Conservation (phyloP, 2,888 invertebrate species). For the Thereva unica region DNA sequence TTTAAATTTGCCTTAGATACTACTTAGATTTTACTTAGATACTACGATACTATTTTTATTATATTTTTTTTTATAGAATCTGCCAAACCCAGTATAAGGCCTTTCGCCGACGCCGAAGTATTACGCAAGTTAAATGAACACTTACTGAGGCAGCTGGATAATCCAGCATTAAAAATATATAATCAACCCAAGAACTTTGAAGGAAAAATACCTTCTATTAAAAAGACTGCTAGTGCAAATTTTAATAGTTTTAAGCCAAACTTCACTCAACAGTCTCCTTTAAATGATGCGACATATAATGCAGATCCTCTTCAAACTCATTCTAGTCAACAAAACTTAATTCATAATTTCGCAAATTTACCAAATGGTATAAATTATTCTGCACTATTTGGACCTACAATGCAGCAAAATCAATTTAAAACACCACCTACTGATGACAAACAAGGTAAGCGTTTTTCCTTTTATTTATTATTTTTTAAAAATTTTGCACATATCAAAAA, state of each 20-base stretch:
- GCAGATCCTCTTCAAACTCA: slow-evolving; percentile 23
- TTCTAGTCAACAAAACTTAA: slow-evolving; percentile 27
- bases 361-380: slow-evolving; percentile 11
- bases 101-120: slow-evolving; percentile 42
- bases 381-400: neutral
- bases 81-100: slow-evolving; percentile 20
- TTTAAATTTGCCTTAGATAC: neutral
- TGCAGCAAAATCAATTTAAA: neutral
- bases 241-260: slow-evolving; percentile 17
- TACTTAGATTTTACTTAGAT: slow-evolving; percentile 5
- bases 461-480: too few relatives aligned
- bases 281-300: neutral
- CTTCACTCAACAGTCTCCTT: slow-evolving; percentile 12
- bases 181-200: slow-evolving; percentile 56
- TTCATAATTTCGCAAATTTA: slow-evolving; percentile 3
- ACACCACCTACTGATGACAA: slow-evolving; percentile 7
- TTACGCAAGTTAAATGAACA: slow-evolving; percentile 49
- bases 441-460: slow-evolving; percentile 13
- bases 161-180: slow-evolving; percentile 53
- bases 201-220: slow-evolving; percentile 57
- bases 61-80: slow-evolving; percentile 25
- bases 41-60: slow-evolving; percentile 1
- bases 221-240: slow-evolving; percentile 43
- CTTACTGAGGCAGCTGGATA: slow-evolving; percentile 46
- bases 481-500: neutral